Evolutionary conservation across 2,113 vertebrate species (phyloP).

Genomic region (Paratilapia polleni): DNA sequence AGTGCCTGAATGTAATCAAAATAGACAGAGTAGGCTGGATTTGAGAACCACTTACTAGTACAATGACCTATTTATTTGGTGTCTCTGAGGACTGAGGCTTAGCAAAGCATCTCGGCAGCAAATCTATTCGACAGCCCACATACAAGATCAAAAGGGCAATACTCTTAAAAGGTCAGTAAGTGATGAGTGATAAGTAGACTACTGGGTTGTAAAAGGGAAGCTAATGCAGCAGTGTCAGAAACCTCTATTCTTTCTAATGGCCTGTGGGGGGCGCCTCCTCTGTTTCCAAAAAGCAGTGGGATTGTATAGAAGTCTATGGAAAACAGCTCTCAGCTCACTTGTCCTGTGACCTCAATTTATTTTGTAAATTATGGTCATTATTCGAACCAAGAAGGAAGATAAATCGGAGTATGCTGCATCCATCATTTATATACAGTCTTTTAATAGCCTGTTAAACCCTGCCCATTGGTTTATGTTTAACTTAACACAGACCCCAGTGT

Average conservation of each 20-base stretch:
- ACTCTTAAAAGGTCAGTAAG: too few species aligned
- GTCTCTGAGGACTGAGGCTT: not conserved
- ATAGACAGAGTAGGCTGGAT: not conserved
- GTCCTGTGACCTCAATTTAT: not conserved
- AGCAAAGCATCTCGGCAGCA: too few species aligned
- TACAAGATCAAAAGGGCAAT: not conserved
- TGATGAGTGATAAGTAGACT: not conserved
- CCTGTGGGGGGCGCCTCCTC: not conserved
- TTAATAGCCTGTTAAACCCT: not conserved
- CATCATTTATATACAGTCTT: not conserved
- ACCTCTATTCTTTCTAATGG: not conserved
- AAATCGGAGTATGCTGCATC: fast-evolving
- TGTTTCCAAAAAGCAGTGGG: not conserved
- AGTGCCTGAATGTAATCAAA: too few species aligned
- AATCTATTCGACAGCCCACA: not conserved
- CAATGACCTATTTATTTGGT: not conserved
- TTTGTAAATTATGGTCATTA: not conserved
- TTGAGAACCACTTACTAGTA: not conserved
- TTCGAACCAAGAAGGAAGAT: not conserved
- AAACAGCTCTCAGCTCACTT: not conserved
- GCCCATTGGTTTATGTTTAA: not conserved
- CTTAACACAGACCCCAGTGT: not conserved
- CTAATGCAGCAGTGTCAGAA: not conserved
- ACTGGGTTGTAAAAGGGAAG: not conserved
- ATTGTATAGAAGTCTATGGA: not conserved